Percentiles rank a stretch among this genome's conserved stretches.
phyloP scores from a whole-genome alignment of 2,888 invertebrate species.

The Drosophila birchii region DNA sequence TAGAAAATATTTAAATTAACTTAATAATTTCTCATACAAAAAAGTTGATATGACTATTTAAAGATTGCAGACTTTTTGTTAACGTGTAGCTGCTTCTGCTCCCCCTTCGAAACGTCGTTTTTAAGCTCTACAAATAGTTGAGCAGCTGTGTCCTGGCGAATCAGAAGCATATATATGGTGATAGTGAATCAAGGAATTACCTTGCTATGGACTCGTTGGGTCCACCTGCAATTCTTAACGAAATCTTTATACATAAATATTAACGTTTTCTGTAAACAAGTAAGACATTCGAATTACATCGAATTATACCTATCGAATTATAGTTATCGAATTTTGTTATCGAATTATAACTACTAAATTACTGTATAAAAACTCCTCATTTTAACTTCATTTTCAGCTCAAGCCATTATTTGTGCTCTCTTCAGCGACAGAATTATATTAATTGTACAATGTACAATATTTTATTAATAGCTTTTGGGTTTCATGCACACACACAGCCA shows the following conservation, averaged over 20 bases:
- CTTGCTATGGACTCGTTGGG: constrained; percentile 20
- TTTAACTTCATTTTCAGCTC: background rate
- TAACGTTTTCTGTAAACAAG: too few relatives aligned
- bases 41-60: too few relatives aligned
- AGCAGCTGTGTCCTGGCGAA: constrained; percentile 57
- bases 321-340: too few relatives aligned
- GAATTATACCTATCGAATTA: too few relatives aligned
- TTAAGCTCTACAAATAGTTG: constrained; percentile 72
- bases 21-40: background rate
- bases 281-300: too few relatives aligned
- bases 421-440: background rate
- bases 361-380: background rate
- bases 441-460: background rate
- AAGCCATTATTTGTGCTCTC: background rate
- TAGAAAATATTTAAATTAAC: too few relatives aligned
- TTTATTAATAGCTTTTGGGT: background rate
- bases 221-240: constrained; percentile 34
- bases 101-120: constrained; percentile 61
- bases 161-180: constrained; percentile 38
- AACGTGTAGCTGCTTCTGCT: constrained; percentile 20
- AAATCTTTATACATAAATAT: background rate
- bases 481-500: background rate
- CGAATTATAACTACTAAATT: too few relatives aligned
- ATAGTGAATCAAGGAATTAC: constrained; percentile 22
- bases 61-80: background rate